Percentiles rank a stretch among this genome's conserved stretches.
Conservation (phyloP, 2,888 invertebrate species). For the Phaonia tiefii region DNA sequence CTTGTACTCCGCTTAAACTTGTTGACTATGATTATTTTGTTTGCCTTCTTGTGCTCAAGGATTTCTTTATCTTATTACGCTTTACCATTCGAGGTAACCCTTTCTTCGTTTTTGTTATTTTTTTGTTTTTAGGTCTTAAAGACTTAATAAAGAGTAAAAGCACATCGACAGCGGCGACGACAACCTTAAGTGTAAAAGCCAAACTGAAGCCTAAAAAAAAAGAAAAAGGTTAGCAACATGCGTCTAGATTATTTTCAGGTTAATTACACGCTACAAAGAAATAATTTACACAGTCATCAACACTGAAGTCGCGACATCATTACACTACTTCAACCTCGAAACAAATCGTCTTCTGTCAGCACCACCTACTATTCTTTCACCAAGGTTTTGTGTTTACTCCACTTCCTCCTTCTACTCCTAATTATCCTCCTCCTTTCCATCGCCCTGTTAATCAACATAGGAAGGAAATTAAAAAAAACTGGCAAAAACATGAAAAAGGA, state of each 20-base stretch:
- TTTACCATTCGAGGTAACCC: not conserved
- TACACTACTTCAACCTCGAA: too few species aligned
- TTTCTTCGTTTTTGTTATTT: not conserved
- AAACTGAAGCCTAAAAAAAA: not conserved
- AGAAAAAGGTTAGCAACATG: not conserved
- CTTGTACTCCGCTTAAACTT: conserved; percentile 2
- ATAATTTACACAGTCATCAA: too few species aligned
- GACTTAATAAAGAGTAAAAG: not conserved
- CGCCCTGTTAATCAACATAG: not conserved
- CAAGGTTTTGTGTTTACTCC: too few species aligned
- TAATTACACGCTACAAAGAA: too few species aligned
- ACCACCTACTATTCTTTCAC: too few species aligned
- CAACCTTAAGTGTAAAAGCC: not conserved
- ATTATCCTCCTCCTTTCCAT: too few species aligned
- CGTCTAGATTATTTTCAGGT: too few species aligned
- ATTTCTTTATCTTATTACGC: not conserved
- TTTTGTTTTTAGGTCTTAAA: not conserved
- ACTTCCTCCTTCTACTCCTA: too few species aligned
- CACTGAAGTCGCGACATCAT: too few species aligned
- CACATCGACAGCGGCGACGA: not conserved
- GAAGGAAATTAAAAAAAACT: not conserved
- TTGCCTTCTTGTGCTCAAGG: not conserved
- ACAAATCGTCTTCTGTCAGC: too few species aligned
- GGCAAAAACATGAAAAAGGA: not conserved
- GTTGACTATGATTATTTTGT: conserved; percentile 3